Evolutionary conservation across 2,797 vertebrate species (phyloP), one percentile per base, ranked within the genome.

Genomic region (Cossypha heuglini): DNA sequence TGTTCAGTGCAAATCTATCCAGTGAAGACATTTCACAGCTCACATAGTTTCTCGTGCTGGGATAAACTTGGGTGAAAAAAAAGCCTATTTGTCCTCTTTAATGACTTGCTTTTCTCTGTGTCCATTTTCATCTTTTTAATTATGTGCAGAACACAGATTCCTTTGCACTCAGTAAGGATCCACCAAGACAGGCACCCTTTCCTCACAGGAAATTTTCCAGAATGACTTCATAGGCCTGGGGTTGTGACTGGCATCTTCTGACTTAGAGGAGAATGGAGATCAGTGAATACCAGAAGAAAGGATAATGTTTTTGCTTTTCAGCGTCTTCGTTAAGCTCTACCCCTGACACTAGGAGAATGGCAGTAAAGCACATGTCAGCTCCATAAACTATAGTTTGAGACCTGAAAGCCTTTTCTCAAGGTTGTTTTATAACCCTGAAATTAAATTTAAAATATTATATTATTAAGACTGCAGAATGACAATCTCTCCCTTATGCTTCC

Each of bases 21-120:
- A 75, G 29, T 75, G 16, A 59, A 87, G 96, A 64, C 55, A 85
- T 52, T 79, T 88, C 49, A 15, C 33, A 73, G 77, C 51, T 88
- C 59, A 40, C 61, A 24, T 80, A 1, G 1, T 78, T 97, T 94
- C 91, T 94, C 54, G 64, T 75, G 57, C 67, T 90, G 71, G 58
- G 62, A 90, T 93, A 96, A 95, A 97, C 82, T 77, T 96, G 67
- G 24, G 59, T 97, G 87, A 86, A 94, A 89, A 89, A 45, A 93
- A 94, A 64, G 58, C 61, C 40, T 85, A 48, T 90, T 92, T 96
- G 73, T 67, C 55, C 90, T 94, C n/a, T 94, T 96, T 66, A 82
- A 89, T 76, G 89, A 55, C 46, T 68, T 73, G 24, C 64, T 62
- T 96, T 90, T 71, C 54, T 88, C 28, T 62, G 31, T 72, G 73